Evolutionary conservation across 2,888 invertebrate species (phyloP).

Genomic region (Camptogramma bilineatum): DNA sequence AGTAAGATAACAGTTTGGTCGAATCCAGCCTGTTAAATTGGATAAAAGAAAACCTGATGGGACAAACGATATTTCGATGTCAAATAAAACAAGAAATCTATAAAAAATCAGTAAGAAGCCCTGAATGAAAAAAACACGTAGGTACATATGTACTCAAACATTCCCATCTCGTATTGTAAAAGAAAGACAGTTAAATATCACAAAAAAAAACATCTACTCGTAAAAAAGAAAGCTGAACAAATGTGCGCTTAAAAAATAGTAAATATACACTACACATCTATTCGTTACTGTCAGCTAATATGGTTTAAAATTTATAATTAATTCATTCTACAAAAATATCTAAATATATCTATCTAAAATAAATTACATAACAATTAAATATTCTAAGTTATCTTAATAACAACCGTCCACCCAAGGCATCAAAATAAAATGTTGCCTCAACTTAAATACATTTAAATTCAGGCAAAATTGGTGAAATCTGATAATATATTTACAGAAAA

Average conservation of each 20-base stretch:
- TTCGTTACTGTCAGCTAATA: slow-evolving; percentile 5
- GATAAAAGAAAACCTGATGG: too few relatives aligned
- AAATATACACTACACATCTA: slow-evolving; percentile 6
- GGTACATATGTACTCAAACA: neutral
- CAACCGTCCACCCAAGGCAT: slow-evolving; percentile 21
- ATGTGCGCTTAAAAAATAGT: slow-evolving; percentile 22
- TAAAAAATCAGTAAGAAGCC: neutral
- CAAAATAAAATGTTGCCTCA: slow-evolving; percentile 8
- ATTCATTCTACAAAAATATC: slow-evolving; percentile 32
- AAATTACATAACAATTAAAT: slow-evolving; percentile 20
- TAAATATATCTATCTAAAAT: slow-evolving; percentile 23
- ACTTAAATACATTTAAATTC: neutral
- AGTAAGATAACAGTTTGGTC: too few relatives aligned
- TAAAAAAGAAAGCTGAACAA: slow-evolving; percentile 2
- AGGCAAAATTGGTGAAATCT: neutral
- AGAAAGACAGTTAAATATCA: neutral
- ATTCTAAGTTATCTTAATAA: slow-evolving; percentile 17
- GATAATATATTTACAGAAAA: neutral
- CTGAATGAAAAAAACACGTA: neutral
- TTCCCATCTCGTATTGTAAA: neutral
- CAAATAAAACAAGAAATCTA: too few relatives aligned
- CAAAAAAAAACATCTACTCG: slow-evolving; percentile 1
- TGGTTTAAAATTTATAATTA: slow-evolving; percentile 4
- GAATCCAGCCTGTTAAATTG: too few relatives aligned
- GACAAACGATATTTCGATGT: too few relatives aligned